Evolutionary conservation across 2,888 invertebrate species (phyloP), one percentile per base, ranked within the genome.

Genomic region (Calameuta filiformis): DNA sequence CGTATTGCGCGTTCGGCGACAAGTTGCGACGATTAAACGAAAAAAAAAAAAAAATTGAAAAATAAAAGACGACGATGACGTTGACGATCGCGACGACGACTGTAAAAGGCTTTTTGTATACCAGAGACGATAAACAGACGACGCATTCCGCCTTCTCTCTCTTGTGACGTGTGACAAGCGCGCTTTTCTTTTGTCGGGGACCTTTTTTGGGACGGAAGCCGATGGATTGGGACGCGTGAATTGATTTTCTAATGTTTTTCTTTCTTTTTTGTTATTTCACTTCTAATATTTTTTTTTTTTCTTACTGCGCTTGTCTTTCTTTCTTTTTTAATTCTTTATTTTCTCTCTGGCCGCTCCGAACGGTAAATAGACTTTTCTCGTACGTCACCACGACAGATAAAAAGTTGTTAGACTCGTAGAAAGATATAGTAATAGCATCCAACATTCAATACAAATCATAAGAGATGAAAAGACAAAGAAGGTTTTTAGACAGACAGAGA

Each of bases 401-500:
- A 77, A 81, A 78, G 77, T 78, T 80, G 56, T 69, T 69, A 76
- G 77, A 79, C 79, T 77, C 75, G 68, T 79, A 80, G 73, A 78
- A 76, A 75, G 75, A 75, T 56, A 56, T 68, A 76, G 82, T 79
- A 73, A 85, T 82, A 83, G 90, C 90, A 91, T 90, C 86, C 90
- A 90, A 90, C 90, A 91, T 88, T 87, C 88, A 90, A 86, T 87
- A 90, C 86, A 87, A 85, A 85, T 83, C 82, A 86, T 86, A 85
- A 87, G 80, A 83, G 71, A 71, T 34, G 71, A 71, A 71, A 56
- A 56, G 56, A 56, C 56, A 56, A 56, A 56, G 56, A 56, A 56
- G 56, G 9, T 56, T 56, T 15, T 56, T 23, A 56, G 56, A 56
- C 56, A 56, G 56, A 40, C 40, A 40, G 40, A 56, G 56, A 56